phyloP scores from a whole-genome alignment of 2,113 vertebrate genomes.

The Pelodiscus sinensis region DNA sequence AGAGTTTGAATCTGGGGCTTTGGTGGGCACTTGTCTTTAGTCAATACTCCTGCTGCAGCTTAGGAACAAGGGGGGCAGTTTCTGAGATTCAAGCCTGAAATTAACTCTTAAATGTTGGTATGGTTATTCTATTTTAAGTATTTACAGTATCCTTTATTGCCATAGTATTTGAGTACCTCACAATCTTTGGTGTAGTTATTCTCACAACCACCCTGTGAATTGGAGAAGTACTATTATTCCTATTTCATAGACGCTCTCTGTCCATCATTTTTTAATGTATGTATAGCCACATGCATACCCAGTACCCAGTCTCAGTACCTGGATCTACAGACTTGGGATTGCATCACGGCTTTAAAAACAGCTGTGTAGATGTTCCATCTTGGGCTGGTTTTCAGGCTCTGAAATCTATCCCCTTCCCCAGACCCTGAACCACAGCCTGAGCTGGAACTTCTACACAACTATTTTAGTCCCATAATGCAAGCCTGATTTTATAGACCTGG shows the following conservation, averaged over 20 bases:
- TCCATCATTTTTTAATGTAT: not conserved
- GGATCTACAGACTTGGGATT: not conserved
- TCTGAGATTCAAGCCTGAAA: not conserved
- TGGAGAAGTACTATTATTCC: not conserved
- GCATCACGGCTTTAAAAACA: not conserved
- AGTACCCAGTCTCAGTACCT: too few relatives aligned
- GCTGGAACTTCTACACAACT: not conserved
- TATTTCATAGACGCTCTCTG: not conserved
- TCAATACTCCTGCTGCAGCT: not conserved
- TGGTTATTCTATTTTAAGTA: not conserved
- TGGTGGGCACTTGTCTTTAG: not conserved
- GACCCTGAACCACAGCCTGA: not conserved
- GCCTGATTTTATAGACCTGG: not conserved
- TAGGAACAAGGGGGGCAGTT: not conserved
- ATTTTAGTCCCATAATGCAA: not conserved
- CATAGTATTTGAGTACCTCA: not conserved
- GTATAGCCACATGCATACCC: not conserved
- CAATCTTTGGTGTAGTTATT: not conserved
- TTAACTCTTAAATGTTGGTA: accelerated
- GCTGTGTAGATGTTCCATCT: not conserved
- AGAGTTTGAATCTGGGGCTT: accelerated
- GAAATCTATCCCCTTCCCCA: not conserved
- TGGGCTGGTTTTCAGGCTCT: not conserved
- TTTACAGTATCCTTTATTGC: not conserved
- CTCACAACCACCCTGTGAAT: not conserved